These are phyloP conservation scores for Thripadectes ignobilis DNA, from an alignment of 2,797 vertebrate genomes.

Conservation along the genomic window DNA sequence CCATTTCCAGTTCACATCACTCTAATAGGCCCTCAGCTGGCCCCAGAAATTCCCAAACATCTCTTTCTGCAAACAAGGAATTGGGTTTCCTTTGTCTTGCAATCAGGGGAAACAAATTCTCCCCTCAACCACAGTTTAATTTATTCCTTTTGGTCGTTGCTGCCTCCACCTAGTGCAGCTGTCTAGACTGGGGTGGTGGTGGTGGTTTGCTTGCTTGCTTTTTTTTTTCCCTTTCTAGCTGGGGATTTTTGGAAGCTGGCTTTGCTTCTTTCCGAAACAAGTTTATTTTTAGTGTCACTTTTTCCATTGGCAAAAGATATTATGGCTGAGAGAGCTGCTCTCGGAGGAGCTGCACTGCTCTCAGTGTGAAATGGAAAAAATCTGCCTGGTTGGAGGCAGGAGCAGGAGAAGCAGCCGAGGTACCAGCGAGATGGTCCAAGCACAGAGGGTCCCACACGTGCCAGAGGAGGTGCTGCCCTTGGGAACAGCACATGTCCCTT, in stretches of 20 bases:
- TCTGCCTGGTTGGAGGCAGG: background rate
- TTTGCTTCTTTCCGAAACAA: constrained; percentile 42
- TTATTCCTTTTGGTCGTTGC: constrained; percentile 55
- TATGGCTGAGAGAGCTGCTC: background rate
- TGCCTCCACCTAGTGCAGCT: constrained; percentile 65
- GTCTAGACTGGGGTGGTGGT: constrained; percentile 59
- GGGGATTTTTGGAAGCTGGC: constrained; percentile 38
- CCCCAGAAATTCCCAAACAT: constrained; percentile 35
- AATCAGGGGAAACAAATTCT: constrained; percentile 62
- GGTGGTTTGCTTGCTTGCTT: background rate
- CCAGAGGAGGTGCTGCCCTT: background rate
- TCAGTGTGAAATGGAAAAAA: background rate
- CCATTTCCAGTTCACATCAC: constrained; percentile 59
- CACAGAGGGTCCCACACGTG: fast-evolving
- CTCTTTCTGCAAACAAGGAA: constrained; percentile 57
- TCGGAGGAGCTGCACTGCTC: constrained; percentile 15
- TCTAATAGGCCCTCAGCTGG: constrained; percentile 36
- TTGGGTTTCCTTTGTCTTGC: constrained; percentile 64
- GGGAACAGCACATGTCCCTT: background rate
- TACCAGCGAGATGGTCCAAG: background rate
- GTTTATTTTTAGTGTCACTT: constrained; percentile 66
- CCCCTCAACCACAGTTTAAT: constrained; percentile 66
- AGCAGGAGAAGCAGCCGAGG: background rate
- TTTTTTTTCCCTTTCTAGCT: constrained; percentile 1
- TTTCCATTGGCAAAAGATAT: constrained; percentile 66